These are phyloP conservation scores for Ammospiza maritima DNA, from an alignment of 2,797 vertebrate genomes.

Conservation along the genomic window DNA sequence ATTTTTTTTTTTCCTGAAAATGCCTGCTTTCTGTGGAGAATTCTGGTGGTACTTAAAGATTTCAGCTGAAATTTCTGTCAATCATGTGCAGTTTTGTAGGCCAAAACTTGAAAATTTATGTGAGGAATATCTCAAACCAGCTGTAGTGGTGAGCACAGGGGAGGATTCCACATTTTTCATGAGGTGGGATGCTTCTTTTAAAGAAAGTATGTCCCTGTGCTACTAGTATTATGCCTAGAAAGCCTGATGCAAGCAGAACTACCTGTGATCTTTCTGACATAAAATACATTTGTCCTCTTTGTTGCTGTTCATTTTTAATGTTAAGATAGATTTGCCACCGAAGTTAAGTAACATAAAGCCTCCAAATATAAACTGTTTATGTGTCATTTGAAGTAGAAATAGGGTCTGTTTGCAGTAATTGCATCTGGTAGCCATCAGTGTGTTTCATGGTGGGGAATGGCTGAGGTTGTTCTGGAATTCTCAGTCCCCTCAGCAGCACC, in stretches of 20 bases:
- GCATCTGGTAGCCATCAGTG: neutral
- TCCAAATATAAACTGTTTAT: neutral
- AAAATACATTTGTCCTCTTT: neutral
- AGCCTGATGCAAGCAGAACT: neutral
- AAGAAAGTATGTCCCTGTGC: neutral
- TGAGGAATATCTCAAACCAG: slow-evolving; percentile 30
- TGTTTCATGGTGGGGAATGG: neutral
- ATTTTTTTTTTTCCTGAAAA: slow-evolving; percentile 10
- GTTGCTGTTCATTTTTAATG: neutral
- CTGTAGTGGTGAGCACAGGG: slow-evolving; percentile 33
- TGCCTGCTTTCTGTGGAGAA: slow-evolving; percentile 28
- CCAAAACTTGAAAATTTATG: slow-evolving; percentile 55
- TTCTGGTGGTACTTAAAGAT: slow-evolving; percentile 40
- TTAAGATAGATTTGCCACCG: neutral
- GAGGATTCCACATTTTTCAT: slow-evolving; percentile 27
- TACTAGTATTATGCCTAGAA: neutral
- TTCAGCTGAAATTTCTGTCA: slow-evolving; percentile 54
- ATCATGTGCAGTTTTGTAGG: slow-evolving; percentile 8
- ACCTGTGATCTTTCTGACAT: neutral
- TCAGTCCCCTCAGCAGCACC: neutral
- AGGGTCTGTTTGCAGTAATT: neutral
- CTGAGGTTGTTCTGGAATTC: neutral
- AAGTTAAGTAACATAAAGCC: neutral
- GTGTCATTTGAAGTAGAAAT: neutral
- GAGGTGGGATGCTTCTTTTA: neutral